These are phyloP conservation scores for Magallana gigas DNA, from an alignment of 1,140 invertebrate genomes.

Conservation along the genomic window DNA sequence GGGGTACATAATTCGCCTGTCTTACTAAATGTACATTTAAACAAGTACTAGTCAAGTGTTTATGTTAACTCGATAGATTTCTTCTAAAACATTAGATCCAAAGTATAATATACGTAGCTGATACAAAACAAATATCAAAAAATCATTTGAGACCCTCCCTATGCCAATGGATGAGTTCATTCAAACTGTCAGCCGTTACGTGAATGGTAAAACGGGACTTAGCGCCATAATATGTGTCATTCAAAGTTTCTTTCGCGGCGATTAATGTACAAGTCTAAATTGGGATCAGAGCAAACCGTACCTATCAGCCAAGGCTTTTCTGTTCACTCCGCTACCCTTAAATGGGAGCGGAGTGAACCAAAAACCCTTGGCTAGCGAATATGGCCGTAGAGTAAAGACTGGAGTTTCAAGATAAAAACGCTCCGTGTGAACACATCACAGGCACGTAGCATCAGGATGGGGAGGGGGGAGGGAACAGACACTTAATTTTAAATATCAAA, in stretches of 20 bases:
- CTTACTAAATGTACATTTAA: slow-evolving; percentile 3
- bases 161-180: background rate
- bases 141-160: background rate
- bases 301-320: too few species aligned
- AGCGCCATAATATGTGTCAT: background rate
- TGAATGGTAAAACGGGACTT: background rate
- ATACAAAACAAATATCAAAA: background rate
- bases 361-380: too few species aligned
- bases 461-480: too few species aligned
- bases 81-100: background rate
- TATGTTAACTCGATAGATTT: background rate
- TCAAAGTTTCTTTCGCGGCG: background rate
- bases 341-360: too few species aligned
- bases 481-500: too few species aligned
- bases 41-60: background rate
- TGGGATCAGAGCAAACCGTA: slow-evolving; percentile 27
- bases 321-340: too few species aligned
- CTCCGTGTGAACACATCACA: too few species aligned
- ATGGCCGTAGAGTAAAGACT: too few species aligned
- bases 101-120: background rate
- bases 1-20: background rate
- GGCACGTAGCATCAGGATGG: too few species aligned
- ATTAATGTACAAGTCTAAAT: background rate
- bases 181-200: background rate
- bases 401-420: too few species aligned